A percentile compares a stretch with the other conserved stretches of the same genome.
phyloP scores from a whole-genome alignment of 2,888 invertebrate genomes.

The Pasiphila rectangulata region DNA sequence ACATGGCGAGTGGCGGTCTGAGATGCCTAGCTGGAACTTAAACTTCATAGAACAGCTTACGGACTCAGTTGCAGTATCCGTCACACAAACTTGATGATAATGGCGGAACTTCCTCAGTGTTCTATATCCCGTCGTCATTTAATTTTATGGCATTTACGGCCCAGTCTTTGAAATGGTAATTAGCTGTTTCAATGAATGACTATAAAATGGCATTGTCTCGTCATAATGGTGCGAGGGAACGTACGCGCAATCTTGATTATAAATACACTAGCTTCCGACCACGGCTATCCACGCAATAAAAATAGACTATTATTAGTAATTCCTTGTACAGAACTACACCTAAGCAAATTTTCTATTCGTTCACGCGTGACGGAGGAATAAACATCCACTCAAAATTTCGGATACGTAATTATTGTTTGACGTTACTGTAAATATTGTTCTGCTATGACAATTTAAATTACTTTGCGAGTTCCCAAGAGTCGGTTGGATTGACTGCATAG shows the following conservation, averaged over 20 bases:
- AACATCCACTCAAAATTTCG: no score
- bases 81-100: slow-evolving; percentile 1
- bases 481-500: no score
- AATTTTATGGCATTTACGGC: slow-evolving; percentile 11
- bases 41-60: not conserved
- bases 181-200: slow-evolving; percentile 11
- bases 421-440: no score
- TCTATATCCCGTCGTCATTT: slow-evolving; percentile 3
- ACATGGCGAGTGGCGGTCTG: not conserved
- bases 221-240: no score
- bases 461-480: no score
- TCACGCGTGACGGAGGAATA: no score
- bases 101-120: slow-evolving; percentile 8
- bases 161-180: slow-evolving; percentile 15
- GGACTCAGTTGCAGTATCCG: not conserved
- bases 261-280: not conserved
- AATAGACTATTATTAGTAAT: no score
- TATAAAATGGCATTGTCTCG: slow-evolving; percentile 4
- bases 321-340: no score
- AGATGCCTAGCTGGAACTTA: not conserved
- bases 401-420: no score
- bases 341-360: no score
- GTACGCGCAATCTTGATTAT: not conserved
- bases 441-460: no score
- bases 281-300: no score